Base-by-base conservation (phyloP, 2,797 vertebrate genomes). In the Netta rufina region DNA sequence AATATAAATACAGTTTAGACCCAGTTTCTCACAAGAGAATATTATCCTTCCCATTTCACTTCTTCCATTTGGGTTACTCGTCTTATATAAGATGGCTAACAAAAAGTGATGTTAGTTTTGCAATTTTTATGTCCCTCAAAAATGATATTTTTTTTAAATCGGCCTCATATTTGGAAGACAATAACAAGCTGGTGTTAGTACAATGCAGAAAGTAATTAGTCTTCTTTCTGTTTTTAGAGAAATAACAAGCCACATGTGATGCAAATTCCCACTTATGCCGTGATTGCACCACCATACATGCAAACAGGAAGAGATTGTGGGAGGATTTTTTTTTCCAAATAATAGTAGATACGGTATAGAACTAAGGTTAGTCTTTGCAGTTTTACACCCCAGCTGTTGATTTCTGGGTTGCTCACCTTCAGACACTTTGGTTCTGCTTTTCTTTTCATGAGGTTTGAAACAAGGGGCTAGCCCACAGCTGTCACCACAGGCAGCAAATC, bases 171-270 rank as follows among this genome's bases (percentile, higher is more conserved):
- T 92, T 91, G 43, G 57, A 87, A 84, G 69, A 80, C 57, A 45
- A 19, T 61, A 69, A 72, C 39, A 78, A 92, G 28, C 65, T 85
- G 60, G 9, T 92, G 53, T 83, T 79, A 70, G 51, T 60, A 91
- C 72, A 86, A 43, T 81, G 79, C 69, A 16, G 2, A 85, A 87
- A 77, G n/a, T 71, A 91, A 92, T 94, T 80, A 71, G 64, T 76
- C 39, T 11, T 79, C 69, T 69, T 78, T 87, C 71, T 87, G 7
- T 89, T 95, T 91, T 83, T 85, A 77, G 69, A 83, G 79, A 71
- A 89, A 57, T 80, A 89, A 91, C 41, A 87, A 85, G 70, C 71
- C 82, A 87, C 14, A 53, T 60, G 49, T 80, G 65, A 80, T 41
- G 28, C 70, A 53, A 56, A 87, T 89, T 91, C 69, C 38, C 24